Conservation (phyloP, 2,888 invertebrate species). For the Adelognathus sp. region DNA sequence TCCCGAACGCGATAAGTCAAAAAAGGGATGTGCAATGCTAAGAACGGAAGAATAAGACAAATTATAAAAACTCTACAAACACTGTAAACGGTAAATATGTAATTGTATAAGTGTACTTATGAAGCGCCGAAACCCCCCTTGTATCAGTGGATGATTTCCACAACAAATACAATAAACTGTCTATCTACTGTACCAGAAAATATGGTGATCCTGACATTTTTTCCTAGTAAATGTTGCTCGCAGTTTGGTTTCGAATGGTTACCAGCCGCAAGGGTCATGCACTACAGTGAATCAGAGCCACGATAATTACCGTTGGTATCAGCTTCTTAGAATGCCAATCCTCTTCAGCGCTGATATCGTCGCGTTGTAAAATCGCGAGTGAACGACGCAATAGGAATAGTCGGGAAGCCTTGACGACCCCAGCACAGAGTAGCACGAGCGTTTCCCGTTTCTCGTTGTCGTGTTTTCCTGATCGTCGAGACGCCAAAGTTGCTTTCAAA, state of each 20-base stretch:
- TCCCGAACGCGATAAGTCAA: no score
- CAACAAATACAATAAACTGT: no score
- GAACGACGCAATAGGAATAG: not conserved
- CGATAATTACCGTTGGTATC: not conserved
- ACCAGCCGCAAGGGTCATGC: constrained; percentile 49
- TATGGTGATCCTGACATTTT: constrained; percentile 61
- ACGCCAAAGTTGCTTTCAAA: constrained; percentile 78
- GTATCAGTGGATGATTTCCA: no score
- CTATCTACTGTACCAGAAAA: not conserved
- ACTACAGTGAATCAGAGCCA: not conserved
- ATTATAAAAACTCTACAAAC: no score
- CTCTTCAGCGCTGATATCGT: not conserved
- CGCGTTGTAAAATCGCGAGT: not conserved
- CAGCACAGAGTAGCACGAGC: not conserved
- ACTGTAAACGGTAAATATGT: no score
- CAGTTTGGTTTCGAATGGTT: constrained; percentile 76
- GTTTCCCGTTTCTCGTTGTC: constrained; percentile 51
- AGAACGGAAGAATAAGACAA: no score
- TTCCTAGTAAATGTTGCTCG: constrained; percentile 70
- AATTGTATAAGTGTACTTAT: no score
- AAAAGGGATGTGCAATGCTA: no score
- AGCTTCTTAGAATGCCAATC: not conserved
- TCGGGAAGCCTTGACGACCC: not conserved
- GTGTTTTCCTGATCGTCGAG: constrained; percentile 72
- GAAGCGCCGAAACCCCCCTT: no score